Conservation (phyloP, 1,140 invertebrate genomes). For the Megathymus violae region DNA sequence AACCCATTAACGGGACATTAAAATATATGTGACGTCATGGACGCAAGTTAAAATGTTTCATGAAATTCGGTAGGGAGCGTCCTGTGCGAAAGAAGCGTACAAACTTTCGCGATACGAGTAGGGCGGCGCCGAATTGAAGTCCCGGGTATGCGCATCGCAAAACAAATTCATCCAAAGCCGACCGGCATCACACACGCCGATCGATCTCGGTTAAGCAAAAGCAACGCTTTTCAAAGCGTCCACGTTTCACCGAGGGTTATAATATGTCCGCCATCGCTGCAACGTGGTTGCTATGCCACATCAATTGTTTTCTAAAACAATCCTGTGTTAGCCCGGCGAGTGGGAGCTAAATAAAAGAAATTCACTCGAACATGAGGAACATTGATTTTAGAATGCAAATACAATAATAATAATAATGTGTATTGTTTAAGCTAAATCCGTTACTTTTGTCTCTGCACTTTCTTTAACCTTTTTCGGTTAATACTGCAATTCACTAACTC, state of each 20-base stretch:
- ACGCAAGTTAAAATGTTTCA: not conserved
- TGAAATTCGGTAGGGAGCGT: conserved; percentile 1
- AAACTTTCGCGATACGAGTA: conserved; percentile 12
- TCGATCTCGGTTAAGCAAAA: conserved; percentile 31
- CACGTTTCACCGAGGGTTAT: conserved; percentile 28
- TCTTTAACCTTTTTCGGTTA: too few relatives aligned
- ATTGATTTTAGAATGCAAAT: not conserved
- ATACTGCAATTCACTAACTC: too few relatives aligned
- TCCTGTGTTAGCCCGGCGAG: not conserved
- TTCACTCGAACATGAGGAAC: conserved; percentile 1
- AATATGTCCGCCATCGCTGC: conserved; percentile 27
- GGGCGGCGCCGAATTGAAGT: conserved; percentile 29
- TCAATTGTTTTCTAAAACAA: conserved; percentile 27
- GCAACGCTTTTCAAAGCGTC: conserved; percentile 23
- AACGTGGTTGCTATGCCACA: conserved; percentile 28
- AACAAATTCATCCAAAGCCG: conserved; percentile 27
- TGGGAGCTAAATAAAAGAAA: conserved; percentile 9
- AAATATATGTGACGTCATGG: conserved; percentile 4
- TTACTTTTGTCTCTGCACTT: too few relatives aligned
- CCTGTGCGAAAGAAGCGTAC: not conserved
- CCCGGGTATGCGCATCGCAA: conserved; percentile 26
- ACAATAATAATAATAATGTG: too few relatives aligned
- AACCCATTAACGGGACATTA: conserved; percentile 1
- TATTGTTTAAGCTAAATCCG: too few relatives aligned
- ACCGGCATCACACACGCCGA: conserved; percentile 30